Base-by-base conservation (phyloP, 2,888 invertebrate genomes). In the Balanococcus diminutus region DNA sequence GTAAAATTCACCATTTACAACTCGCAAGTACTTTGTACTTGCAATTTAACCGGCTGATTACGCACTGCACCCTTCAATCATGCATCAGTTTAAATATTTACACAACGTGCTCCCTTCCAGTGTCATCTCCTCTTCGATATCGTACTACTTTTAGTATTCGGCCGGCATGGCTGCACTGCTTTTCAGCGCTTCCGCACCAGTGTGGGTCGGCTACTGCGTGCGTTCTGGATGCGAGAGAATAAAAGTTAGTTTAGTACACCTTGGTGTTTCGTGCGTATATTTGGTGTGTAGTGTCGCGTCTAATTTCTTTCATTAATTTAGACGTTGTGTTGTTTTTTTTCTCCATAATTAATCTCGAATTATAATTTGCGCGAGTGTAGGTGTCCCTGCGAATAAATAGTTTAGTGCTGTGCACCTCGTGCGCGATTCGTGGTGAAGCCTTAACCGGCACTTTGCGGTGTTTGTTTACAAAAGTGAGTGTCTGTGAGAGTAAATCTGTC, bases 291-390 rank as follows among this genome's bases (percentile, higher is more conserved):
- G 75, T 79, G 75, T 79, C 36, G 36, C 19, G 32, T 19, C 9
- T 79, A 79, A 79, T 79, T 79, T 79, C 14, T 79, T 79, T 36
- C n/a, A 79, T 79, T 79, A 36, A 75, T 79, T 79, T 79, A 28
- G 75, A 75, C 75, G 75, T 36, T 56, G 56, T 56, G 56, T 9
- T 22, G 46, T 3, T 56, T 79, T 79, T 79, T 79, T 79, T 36
- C 36, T 19, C 36, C 31, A 36, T 36, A 19, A 67, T 36, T 36
- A 36, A 79, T 36, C 16, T 31, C n/a, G 75, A 25, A 32, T 79
- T 79, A 14, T 79, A 36, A n/a, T 79, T 79, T 79, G 36, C 36
- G 36, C 36, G 75, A 36, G 75, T 79, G 36, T 19, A 19, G 19
- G 67, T 79, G 36, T 79, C 11, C n/a, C 3, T 19, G 2, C 22